These are phyloP conservation scores for Taxidea taxus DNA, from an alignment of 2,113 vertebrate genomes.

Conservation along the genomic window DNA sequence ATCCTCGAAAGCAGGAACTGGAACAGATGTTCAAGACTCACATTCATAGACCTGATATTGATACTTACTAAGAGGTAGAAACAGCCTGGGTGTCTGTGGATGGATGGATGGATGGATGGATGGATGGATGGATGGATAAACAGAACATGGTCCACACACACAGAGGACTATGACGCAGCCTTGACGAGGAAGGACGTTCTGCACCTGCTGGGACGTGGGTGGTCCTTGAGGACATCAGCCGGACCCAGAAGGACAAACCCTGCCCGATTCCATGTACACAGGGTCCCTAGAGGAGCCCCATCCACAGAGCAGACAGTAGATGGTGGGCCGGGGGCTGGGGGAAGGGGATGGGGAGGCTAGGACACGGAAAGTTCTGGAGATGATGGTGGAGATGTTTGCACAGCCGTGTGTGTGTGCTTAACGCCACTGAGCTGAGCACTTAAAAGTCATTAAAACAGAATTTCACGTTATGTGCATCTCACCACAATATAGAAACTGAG, in stretches of 20 bases:
- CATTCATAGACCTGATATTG: neutral
- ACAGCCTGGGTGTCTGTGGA: neutral
- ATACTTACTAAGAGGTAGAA: neutral
- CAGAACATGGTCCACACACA: neutral
- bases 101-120: too few species aligned
- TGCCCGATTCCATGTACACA: accelerated
- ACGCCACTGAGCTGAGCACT: neutral
- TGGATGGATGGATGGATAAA: neutral
- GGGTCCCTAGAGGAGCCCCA: neutral
- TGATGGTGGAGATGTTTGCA: accelerated
- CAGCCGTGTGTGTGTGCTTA: accelerated
- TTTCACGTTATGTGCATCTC: accelerated
- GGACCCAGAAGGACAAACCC: neutral
- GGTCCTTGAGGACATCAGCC: neutral
- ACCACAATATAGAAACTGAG: too few species aligned
- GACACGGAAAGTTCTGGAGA: neutral
- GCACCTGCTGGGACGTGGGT: neutral
- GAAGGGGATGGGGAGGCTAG: too few species aligned
- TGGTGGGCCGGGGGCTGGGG: neutral
- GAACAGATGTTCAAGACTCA: neutral
- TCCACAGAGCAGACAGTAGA: accelerated
- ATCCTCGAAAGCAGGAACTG: neutral
- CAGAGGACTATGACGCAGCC: accelerated
- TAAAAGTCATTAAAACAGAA: accelerated
- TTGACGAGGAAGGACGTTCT: neutral